Evolutionary conservation across 2,888 invertebrate genomes (phyloP), one percentile per base, ranked within the genome.

Genomic region (Lasioglossum figueresi): DNA sequence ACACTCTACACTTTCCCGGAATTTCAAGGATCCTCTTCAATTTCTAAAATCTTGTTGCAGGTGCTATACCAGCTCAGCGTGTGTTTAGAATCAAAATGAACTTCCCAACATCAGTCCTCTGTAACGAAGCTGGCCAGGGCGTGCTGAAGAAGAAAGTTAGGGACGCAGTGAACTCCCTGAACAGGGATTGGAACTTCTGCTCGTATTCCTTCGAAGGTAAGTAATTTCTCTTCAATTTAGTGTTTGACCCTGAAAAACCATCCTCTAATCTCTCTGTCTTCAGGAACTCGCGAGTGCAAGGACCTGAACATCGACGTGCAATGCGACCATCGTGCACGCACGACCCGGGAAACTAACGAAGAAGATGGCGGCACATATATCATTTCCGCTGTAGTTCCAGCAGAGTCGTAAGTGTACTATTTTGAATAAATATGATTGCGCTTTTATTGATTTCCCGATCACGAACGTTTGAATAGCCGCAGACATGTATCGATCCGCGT

Each of bases 181-280:
- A 99, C 95, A 97, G 98, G 91, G 98, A 99, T 93, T 99, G 99
- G 99, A 98, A 98, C 96, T 98, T 99, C 97, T 99, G 99, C 94
- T 98, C 98, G 0, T 98, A 98, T 94, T 97, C 98, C 84, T 96
- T 97, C 72, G 98, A 98, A 95, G 98, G 98, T 96, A 94, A 94
- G 93, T 27, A 27, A 71, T 63, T 10, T 27, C 34, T 40, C 4
- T 12, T 48, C 23, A 27, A 23, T 34, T 34, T 4, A 1, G 34
- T 4, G 34, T 34, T 8, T 19, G 2, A 31, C 10, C 10, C 3
- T 52, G 23, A 8, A n/a, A n/a, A 23, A 10, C 52, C 10, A n/a
- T 52, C n/a, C 10, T 31, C 16, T 63, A 31, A 63, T 63, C 16
- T n/a, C 27, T 16, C 2, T 16, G 34, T 40, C 59, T 6, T 8